Conservation (phyloP, 2,113 vertebrate genomes). For the Eclectus roratus region DNA sequence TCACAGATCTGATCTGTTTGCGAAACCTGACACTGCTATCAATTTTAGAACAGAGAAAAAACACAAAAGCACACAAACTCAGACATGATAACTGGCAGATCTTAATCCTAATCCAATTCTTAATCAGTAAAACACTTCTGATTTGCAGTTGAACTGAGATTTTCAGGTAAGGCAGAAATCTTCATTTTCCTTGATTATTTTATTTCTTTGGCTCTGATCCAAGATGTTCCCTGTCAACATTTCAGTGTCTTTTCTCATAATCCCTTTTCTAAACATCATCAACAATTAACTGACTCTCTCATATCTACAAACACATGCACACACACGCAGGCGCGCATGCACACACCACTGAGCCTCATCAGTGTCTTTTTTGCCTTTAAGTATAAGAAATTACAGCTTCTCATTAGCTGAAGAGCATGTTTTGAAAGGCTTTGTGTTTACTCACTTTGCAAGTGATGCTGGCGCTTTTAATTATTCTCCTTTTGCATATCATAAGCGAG, state of each 20-base stretch:
- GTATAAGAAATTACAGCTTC: conserved; percentile 81
- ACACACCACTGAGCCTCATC: conserved; percentile 71
- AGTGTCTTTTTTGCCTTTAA: conserved; percentile 75
- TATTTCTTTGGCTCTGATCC: conserved; percentile 78
- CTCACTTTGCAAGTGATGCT: conserved; percentile 80
- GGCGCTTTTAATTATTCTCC: conserved; percentile 78
- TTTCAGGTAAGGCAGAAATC: neutral
- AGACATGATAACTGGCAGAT: neutral
- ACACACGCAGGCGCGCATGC: conserved; percentile 58
- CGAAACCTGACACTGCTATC: neutral
- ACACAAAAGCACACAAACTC: neutral
- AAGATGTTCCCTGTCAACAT: conserved; percentile 78
- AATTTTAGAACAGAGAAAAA: neutral
- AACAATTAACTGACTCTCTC: conserved; percentile 79
- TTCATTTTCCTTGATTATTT: conserved; percentile 70
- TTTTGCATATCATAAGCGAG: conserved; percentile 75
- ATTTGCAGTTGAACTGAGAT: neutral
- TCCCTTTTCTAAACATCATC: conserved; percentile 79
- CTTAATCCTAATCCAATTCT: neutral
- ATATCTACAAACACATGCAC: conserved; percentile 54
- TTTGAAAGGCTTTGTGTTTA: conserved; percentile 80
- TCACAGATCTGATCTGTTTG: neutral
- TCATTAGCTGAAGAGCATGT: conserved; percentile 77
- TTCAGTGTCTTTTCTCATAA: conserved; percentile 79
- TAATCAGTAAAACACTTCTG: neutral